Conservation (phyloP, 2,888 invertebrate species). For the Drosophila nr. perissopoda region DNA sequence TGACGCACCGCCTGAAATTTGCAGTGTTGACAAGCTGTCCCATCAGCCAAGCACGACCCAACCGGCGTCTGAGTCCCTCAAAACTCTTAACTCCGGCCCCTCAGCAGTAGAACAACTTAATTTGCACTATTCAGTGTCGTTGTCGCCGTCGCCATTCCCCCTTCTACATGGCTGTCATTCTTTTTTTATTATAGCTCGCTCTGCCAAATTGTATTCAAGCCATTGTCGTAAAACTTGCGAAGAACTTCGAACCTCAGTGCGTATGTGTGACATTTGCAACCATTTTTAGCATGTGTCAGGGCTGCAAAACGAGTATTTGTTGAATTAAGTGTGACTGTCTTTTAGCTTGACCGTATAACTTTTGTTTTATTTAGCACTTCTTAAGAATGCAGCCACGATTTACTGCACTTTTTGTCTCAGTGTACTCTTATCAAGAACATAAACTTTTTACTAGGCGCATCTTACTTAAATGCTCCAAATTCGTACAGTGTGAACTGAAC, state of each 20-base stretch:
- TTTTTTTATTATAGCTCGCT: slow-evolving; percentile 63
- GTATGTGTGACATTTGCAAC: slow-evolving; percentile 63
- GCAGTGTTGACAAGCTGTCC: slow-evolving; percentile 72
- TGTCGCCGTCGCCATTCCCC: slow-evolving; percentile 30
- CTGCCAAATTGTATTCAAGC: slow-evolving; percentile 76
- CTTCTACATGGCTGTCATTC: slow-evolving; percentile 33
- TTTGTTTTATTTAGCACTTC: neutral
- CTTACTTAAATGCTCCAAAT: no score
- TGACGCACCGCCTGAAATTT: slow-evolving; percentile 59
- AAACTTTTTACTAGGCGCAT: neutral
- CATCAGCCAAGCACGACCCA: slow-evolving; percentile 34
- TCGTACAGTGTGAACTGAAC: neutral
- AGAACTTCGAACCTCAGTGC: slow-evolving; percentile 60
- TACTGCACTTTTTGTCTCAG: neutral
- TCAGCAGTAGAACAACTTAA: slow-evolving; percentile 64
- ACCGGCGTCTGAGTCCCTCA: neutral
- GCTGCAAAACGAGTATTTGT: slow-evolving; percentile 12
- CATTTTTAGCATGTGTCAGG: slow-evolving; percentile 36
- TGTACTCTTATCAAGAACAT: no score
- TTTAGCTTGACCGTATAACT: neutral
- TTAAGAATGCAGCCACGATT: neutral
- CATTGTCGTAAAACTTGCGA: slow-evolving; percentile 75
- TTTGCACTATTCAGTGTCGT: slow-evolving; percentile 73
- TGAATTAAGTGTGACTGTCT: neutral
- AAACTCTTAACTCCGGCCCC: neutral